Percentiles rank a stretch among this genome's conserved stretches.
Conservation (phyloP, 1,140 invertebrate species). For the Eufriesea mexicana region DNA sequence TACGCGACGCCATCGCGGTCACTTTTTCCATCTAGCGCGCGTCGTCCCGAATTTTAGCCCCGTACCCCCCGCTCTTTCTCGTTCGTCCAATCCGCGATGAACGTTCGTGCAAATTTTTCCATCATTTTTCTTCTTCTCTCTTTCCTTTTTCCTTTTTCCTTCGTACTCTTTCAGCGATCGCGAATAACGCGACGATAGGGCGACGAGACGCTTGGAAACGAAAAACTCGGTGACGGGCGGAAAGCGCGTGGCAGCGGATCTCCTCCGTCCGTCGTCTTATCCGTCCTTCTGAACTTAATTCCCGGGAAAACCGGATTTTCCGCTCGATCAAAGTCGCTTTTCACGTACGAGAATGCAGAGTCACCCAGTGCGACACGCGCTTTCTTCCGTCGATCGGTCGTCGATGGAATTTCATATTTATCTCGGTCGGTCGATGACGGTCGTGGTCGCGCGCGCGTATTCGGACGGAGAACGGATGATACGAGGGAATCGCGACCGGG, state of each 20-base stretch:
- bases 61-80: too few relatives aligned
- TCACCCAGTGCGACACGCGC: background rate
- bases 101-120: too few relatives aligned
- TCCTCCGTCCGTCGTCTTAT: too few relatives aligned
- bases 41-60: too few relatives aligned
- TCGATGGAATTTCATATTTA: constrained; percentile 61
- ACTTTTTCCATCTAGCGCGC: too few relatives aligned
- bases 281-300: constrained; percentile 62
- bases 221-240: too few relatives aligned
- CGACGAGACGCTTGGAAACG: too few relatives aligned
- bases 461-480: background rate
- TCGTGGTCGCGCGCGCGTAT: background rate
- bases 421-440: constrained; percentile 39
- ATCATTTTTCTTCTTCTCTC: too few relatives aligned
- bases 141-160: too few relatives aligned
- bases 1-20: background rate
- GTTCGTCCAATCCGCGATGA: background rate
- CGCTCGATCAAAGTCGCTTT: constrained; percentile 64
- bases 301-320: constrained; percentile 72
- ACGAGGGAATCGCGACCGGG: constrained; percentile 18
- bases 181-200: too few relatives aligned
- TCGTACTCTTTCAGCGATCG: too few relatives aligned
- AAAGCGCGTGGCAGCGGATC: too few relatives aligned
- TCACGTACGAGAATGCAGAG: constrained; percentile 45
- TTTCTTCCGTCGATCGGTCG: background rate